A percentile compares a stretch with the other conserved stretches of the same genome.
Conservation (phyloP, 2,797 vertebrate genomes). For the Epinephelus malabaricus region DNA sequence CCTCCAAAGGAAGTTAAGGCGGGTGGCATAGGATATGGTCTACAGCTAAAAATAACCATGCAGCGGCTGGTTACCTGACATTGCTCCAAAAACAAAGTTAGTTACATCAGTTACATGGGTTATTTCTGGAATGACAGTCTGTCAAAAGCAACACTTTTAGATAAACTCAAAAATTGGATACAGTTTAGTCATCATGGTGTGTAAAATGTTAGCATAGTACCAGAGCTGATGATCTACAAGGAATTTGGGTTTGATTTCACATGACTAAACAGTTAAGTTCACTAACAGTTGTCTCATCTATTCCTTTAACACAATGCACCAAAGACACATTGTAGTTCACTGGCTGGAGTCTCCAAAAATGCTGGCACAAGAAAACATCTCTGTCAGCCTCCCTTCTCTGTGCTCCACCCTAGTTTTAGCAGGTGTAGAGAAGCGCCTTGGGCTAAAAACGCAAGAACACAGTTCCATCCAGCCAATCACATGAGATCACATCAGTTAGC, state of each 20-base stretch:
- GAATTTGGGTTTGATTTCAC: not conserved
- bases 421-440: slow-evolving; percentile 16
- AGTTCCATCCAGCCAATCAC: slow-evolving; percentile 28
- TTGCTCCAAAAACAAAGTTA: slow-evolving; percentile 27
- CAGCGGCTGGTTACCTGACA: slow-evolving; percentile 25
- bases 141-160: not conserved
- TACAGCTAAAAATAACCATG: slow-evolving; percentile 36
- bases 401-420: slow-evolving; percentile 28
- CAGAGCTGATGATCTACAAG: not conserved
- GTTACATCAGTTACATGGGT: not conserved
- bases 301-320: not conserved
- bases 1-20: not conserved
- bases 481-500: slow-evolving; percentile 22
- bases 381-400: not conserved
- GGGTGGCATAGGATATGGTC: not conserved
- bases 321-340: not conserved
- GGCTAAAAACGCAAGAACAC: slow-evolving; percentile 4
- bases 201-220: not conserved
- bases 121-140: slow-evolving; percentile 1
- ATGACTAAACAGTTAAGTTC: not conserved
- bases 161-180: not conserved
- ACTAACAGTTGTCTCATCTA: not conserved
- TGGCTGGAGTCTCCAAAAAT: not conserved
- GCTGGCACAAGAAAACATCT: not conserved
- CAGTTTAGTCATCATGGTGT: not conserved